phyloP scores from a whole-genome alignment of 2,113 vertebrate species.

The Odobenus rosmarus region DNA sequence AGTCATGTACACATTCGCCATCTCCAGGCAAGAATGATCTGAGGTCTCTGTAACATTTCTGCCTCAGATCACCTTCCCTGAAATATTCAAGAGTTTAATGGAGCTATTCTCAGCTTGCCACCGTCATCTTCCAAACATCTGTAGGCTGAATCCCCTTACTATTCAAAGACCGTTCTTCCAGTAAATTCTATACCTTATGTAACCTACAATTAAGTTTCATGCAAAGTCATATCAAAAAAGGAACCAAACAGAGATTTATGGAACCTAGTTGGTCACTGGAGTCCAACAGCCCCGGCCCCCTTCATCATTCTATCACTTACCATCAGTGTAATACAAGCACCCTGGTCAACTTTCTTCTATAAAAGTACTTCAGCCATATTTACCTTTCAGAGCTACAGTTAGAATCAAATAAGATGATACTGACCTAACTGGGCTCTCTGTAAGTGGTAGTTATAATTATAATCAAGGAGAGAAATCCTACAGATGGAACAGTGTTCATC shows the following conservation, averaged over 20 bases:
- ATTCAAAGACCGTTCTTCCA: not conserved
- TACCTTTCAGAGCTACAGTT: not conserved
- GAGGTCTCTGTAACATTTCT: not conserved
- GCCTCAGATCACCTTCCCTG: not conserved
- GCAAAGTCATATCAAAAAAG: not conserved
- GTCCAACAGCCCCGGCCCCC: not conserved
- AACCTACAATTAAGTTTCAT: conserved; percentile 2
- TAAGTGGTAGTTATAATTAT: not conserved
- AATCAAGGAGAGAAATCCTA: not conserved
- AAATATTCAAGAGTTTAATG: not conserved
- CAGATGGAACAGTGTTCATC: not conserved
- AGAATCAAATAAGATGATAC: not conserved
- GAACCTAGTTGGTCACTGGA: not conserved
- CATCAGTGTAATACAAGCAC: not conserved
- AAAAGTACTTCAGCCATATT: not conserved
- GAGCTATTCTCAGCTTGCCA: not conserved
- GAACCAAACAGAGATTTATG: not conserved
- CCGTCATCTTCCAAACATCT: not conserved
- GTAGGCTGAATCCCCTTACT: not conserved
- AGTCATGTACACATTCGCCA: not conserved
- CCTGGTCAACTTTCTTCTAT: not conserved
- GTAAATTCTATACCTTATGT: not conserved
- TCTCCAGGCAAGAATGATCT: not conserved
- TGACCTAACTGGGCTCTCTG: not conserved
- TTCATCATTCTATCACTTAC: not conserved